These are phyloP conservation scores for Eupithecia insigniata DNA, from an alignment of 2,888 invertebrate genomes.

Conservation along the genomic window DNA sequence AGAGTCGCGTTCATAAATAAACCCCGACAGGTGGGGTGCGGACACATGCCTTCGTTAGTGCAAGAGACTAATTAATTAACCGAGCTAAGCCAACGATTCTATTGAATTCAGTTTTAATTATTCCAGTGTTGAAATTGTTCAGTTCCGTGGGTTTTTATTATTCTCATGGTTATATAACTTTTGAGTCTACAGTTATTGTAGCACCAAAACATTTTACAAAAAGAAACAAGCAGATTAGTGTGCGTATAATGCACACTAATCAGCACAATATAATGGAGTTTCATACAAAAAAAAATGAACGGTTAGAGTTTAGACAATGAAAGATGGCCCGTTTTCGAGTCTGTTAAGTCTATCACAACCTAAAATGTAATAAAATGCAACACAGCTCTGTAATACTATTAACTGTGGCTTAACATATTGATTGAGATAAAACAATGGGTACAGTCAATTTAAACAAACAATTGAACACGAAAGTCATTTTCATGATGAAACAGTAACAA, in stretches of 20 bases:
- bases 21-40: slow-evolving; percentile 62
- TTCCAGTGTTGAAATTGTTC: slow-evolving; percentile 28
- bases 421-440: slow-evolving; percentile 39
- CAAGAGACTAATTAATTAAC: slow-evolving; percentile 59
- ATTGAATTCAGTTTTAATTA: slow-evolving; percentile 43
- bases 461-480: slow-evolving; percentile 43
- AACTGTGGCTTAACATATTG: slow-evolving; percentile 16
- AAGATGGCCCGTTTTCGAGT: not conserved
- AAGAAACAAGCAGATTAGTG: too few species aligned
- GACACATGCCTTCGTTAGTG: slow-evolving; percentile 60
- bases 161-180: not conserved
- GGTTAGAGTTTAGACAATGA: not conserved
- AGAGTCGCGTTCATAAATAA: slow-evolving; percentile 62
- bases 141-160: slow-evolving; percentile 13
- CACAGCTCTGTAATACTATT: slow-evolving; percentile 6
- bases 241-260: too few species aligned
- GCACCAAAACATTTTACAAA: too few species aligned
- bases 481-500: slow-evolving; percentile 42
- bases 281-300: not conserved
- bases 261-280: too few species aligned
- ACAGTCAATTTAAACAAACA: slow-evolving; percentile 40
- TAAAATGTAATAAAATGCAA: not conserved
- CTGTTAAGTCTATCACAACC: not conserved
- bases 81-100: slow-evolving; percentile 46
- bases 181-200: not conserved